These are phyloP conservation scores for Lophochroa leadbeateri DNA, from an alignment of 2,113 vertebrate genomes.

Conservation along the genomic window DNA sequence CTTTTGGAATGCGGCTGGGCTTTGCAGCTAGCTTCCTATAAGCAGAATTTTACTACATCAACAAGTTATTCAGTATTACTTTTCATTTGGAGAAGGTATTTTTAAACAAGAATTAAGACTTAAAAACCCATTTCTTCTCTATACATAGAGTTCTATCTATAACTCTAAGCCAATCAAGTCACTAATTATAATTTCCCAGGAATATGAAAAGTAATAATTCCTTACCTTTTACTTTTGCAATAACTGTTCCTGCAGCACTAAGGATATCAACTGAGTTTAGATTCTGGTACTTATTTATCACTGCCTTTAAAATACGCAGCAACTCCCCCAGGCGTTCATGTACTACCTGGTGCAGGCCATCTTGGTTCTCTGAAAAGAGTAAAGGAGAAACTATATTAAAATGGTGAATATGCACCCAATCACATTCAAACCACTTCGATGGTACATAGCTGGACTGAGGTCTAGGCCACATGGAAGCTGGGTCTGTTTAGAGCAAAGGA, in stretches of 20 bases:
- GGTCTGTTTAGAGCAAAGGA: background rate
- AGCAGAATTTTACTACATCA: background rate
- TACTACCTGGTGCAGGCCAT: conserved; percentile 86
- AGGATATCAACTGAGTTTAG: conserved; percentile 95
- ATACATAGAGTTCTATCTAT: background rate
- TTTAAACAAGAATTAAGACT: background rate
- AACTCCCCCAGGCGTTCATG: conserved; percentile 92
- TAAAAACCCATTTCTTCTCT: rapidly evolving
- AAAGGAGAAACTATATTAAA: background rate
- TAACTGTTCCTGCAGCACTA: conserved; percentile 90
- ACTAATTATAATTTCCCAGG: background rate
- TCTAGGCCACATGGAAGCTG: background rate
- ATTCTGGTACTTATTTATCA: conserved; percentile 91
- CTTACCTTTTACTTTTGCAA: conserved; percentile 97
- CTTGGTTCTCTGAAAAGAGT: conserved; percentile 82
- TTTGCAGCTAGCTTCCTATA: background rate
- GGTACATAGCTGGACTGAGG: background rate
- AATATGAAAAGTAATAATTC: background rate
- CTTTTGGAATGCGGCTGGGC: background rate
- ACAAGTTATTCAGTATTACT: background rate
- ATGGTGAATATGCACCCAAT: background rate
- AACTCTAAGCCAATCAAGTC: background rate
- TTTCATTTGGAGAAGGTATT: background rate
- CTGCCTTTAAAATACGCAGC: conserved; percentile 86
- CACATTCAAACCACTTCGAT: background rate